Conservation (phyloP, 2,888 invertebrate species). For the Ophioninae sp. region DNA sequence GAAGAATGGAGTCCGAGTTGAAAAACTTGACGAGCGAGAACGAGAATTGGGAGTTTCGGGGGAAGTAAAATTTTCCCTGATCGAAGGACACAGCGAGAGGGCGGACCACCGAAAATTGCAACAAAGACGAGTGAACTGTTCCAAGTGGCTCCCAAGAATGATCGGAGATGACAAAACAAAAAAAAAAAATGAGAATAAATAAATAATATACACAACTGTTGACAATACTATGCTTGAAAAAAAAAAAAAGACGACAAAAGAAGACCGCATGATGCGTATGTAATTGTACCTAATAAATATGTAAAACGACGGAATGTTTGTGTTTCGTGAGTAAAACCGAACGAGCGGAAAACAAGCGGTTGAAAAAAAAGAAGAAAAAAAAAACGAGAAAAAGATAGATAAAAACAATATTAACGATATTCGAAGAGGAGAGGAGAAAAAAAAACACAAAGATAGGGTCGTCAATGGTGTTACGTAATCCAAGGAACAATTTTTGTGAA, state of each 20-base stretch:
- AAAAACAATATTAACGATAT: slow-evolving; percentile 10
- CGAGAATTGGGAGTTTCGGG: background rate
- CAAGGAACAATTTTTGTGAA: slow-evolving; percentile 57
- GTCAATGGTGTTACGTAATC: slow-evolving; percentile 49
- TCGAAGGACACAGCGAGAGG: slow-evolving; percentile 52
- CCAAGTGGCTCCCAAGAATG: slow-evolving; percentile 61
- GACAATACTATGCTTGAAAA: slow-evolving; percentile 80
- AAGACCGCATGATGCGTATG: slow-evolving; percentile 75
- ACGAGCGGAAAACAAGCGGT: slow-evolving; percentile 60
- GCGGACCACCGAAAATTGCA: slow-evolving; percentile 26
- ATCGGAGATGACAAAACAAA: slow-evolving; percentile 56
- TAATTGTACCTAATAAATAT: slow-evolving; percentile 77
- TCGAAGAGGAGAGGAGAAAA: slow-evolving; percentile 57
- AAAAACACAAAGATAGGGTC: slow-evolving; percentile 39
- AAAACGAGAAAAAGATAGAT: background rate
- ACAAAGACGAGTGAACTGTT: slow-evolving; percentile 24
- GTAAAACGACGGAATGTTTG: slow-evolving; percentile 72
- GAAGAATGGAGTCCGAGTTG: background rate
- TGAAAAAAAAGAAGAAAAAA: slow-evolving; percentile 25
- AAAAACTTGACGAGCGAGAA: background rate
- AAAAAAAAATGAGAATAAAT: slow-evolving; percentile 62
- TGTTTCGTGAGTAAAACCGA: slow-evolving; percentile 73
- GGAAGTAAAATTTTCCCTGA: slow-evolving; percentile 65
- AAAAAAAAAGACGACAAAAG: slow-evolving; percentile 38
- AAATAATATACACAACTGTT: slow-evolving; percentile 76